These are phyloP conservation scores for Albula goreensis DNA, from an alignment of 2,113 vertebrate genomes.

Conservation along the genomic window DNA sequence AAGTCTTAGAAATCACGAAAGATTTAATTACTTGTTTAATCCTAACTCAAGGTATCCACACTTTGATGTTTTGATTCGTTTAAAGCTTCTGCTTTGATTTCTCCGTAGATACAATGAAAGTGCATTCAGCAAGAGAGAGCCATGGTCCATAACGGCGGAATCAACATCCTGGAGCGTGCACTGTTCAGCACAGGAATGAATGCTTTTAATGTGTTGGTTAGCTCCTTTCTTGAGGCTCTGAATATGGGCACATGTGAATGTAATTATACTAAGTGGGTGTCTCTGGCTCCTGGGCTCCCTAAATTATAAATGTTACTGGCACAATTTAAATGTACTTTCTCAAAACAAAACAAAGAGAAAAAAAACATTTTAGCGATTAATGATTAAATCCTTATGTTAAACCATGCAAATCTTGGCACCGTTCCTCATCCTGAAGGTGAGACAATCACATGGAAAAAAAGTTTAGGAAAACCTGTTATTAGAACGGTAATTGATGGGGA, in stretches of 20 bases:
- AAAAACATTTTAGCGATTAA: neutral
- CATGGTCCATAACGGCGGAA: slow-evolving; percentile 37
- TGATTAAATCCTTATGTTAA: slow-evolving; percentile 16
- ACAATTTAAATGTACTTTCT: slow-evolving; percentile 1
- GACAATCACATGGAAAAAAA: neutral
- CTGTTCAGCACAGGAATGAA: slow-evolving; percentile 41
- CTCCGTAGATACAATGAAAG: neutral
- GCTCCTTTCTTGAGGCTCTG: slow-evolving; percentile 53
- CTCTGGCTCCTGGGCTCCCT: slow-evolving; percentile 50
- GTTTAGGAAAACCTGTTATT: neutral
- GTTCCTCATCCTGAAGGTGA: neutral
- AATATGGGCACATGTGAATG: slow-evolving; percentile 62
- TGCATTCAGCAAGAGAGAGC: neutral
- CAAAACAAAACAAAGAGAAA: neutral
- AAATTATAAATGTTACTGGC: slow-evolving; percentile 55
- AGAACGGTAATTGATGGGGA: too few relatives aligned
- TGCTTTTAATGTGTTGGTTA: slow-evolving; percentile 61
- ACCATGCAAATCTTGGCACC: neutral
- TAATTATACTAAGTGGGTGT: slow-evolving; percentile 66
- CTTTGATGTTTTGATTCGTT: neutral
- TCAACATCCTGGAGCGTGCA: slow-evolving; percentile 33
- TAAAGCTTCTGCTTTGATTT: neutral
- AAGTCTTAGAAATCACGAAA: neutral
- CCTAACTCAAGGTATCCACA: neutral
- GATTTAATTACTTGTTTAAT: neutral